A percentile compares a stretch with the other conserved stretches of the same genome.
These are phyloP conservation scores for Luscinia luscinia DNA, from an alignment of 2,797 vertebrate species.

Conservation along the genomic window DNA sequence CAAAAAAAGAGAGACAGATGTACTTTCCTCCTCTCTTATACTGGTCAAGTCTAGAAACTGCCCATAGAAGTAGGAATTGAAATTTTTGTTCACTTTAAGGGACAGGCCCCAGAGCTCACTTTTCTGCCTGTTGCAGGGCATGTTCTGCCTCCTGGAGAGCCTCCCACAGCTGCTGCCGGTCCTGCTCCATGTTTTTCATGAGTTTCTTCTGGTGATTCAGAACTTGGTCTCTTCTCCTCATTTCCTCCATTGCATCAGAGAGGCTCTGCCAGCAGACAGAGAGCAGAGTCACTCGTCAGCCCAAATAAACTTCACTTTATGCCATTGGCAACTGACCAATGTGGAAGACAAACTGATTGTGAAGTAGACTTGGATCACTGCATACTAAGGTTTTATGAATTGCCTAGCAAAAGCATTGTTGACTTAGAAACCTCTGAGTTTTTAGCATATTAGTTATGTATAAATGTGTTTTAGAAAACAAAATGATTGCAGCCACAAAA, in stretches of 20 bases:
- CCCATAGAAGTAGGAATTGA: too few species aligned
- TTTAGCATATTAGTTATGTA: neutral
- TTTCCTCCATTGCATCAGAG: constrained; percentile 77
- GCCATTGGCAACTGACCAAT: constrained; percentile 60
- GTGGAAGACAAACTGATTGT: neutral
- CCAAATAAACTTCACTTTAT: constrained; percentile 78
- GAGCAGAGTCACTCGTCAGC: constrained; percentile 78
- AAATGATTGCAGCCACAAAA: neutral
- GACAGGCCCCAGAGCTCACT: constrained; percentile 84
- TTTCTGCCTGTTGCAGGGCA: constrained; percentile 81
- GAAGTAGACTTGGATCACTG: constrained; percentile 66
- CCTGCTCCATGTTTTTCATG: constrained; percentile 83
- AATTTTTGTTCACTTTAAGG: constrained; percentile 36
- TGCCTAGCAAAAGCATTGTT: constrained; percentile 59
- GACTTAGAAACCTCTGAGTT: neutral
- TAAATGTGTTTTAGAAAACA: neutral
- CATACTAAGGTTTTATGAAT: constrained; percentile 47
- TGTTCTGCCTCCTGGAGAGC: constrained; percentile 76
- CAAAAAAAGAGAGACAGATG: too few species aligned
- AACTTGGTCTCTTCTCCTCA: constrained; percentile 84
- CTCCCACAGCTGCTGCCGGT: constrained; percentile 81
- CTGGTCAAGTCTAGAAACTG: too few species aligned
- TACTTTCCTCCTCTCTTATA: too few species aligned
- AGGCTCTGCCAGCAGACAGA: constrained; percentile 79
- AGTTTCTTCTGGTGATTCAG: constrained; percentile 86